These are phyloP conservation scores for Amiota communis DNA, from an alignment of 2,888 invertebrate genomes.

Conservation along the genomic window DNA sequence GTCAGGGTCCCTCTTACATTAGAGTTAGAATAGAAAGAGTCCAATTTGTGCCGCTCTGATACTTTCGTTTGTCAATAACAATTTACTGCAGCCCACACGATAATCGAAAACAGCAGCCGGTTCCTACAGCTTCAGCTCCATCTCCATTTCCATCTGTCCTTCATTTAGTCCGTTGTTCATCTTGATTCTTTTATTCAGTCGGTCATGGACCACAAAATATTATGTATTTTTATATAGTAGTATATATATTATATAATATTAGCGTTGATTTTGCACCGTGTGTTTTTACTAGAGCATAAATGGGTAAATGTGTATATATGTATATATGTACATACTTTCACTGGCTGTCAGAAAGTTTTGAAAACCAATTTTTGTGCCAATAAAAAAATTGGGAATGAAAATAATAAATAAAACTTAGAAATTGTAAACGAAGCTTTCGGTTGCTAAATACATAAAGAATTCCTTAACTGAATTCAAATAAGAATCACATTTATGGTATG, in stretches of 20 bases:
- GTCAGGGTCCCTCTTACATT: background rate
- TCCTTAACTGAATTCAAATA: too few relatives aligned
- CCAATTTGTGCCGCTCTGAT: slow-evolving; percentile 65
- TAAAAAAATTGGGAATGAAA: too few relatives aligned
- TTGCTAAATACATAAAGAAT: too few relatives aligned
- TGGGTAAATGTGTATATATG: too few relatives aligned
- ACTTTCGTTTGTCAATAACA: slow-evolving; percentile 68
- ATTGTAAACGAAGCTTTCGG: too few relatives aligned
- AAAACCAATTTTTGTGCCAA: too few relatives aligned
- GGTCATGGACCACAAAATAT: slow-evolving; percentile 52
- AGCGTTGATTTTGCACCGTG: background rate
- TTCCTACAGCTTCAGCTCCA: background rate
- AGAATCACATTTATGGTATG: background rate
- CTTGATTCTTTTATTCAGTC: slow-evolving; percentile 43
- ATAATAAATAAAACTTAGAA: too few relatives aligned
- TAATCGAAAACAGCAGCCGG: slow-evolving; percentile 67
- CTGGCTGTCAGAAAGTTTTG: too few relatives aligned
- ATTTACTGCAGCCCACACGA: slow-evolving; percentile 59
- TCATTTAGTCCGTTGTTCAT: too few relatives aligned
- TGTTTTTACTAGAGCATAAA: background rate
- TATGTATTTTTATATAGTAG: slow-evolving; percentile 41
- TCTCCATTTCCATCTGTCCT: too few relatives aligned
- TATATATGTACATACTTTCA: too few relatives aligned
- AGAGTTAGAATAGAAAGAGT: slow-evolving; percentile 33
- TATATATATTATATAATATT: slow-evolving; percentile 1